These are phyloP conservation scores for Myotis pilosus DNA, from an alignment of 2,797 vertebrate species.

Conservation along the genomic window DNA sequence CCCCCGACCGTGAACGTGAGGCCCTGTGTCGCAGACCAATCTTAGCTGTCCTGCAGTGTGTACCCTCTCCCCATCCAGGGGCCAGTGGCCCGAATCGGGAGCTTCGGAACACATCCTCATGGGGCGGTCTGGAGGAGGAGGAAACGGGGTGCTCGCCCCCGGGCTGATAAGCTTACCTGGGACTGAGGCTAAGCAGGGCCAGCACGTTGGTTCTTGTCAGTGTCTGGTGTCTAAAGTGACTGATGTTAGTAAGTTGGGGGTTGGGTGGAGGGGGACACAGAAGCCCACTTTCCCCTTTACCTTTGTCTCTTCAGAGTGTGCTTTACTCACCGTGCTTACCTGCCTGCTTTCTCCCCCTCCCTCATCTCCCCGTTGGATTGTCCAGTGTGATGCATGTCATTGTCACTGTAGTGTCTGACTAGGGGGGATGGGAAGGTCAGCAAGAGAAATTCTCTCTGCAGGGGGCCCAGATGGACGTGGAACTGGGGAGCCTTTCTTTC, in stretches of 20 bases:
- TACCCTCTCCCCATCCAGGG: not conserved
- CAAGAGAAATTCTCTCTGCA: not conserved
- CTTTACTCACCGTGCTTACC: not conserved
- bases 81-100: not conserved
- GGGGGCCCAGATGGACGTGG: not conserved
- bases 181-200: slow-evolving; percentile 12
- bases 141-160: not conserved
- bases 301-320: not conserved
- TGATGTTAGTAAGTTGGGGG: not conserved
- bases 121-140: slow-evolving; percentile 7
- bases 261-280: not conserved
- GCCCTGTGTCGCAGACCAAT: slow-evolving; percentile 3
- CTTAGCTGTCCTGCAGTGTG: not conserved
- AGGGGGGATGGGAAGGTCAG: not conserved
- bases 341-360: not conserved
- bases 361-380: not conserved
- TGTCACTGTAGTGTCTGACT: not conserved
- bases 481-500: not conserved
- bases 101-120: not conserved
- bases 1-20: not conserved
- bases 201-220: not conserved
- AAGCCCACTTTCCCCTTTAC: not conserved
- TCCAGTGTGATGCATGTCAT: not conserved
- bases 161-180: not conserved
- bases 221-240: not conserved